Conservation (phyloP, 2,113 vertebrate species). For the Eulemur macaco region DNA sequence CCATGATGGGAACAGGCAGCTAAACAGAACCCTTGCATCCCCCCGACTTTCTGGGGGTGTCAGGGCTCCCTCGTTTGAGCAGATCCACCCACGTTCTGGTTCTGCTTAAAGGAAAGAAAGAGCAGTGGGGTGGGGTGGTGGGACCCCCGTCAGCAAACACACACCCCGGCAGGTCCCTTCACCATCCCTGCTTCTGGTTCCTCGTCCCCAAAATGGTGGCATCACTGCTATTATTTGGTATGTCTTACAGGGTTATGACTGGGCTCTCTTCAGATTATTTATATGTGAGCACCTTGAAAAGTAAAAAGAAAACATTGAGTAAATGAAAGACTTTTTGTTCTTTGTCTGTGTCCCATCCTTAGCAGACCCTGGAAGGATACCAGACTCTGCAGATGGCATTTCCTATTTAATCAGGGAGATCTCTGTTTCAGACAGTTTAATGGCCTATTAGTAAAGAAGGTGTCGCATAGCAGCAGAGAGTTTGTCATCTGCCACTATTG, state of each 20-base stretch:
- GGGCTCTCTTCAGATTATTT: background rate
- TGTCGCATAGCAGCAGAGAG: background rate
- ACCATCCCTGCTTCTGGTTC: accelerated
- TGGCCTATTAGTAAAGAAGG: conserved; percentile 40
- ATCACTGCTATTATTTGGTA: accelerated
- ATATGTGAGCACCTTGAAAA: background rate
- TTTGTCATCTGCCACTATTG: background rate
- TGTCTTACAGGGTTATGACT: accelerated
- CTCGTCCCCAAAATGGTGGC: background rate
- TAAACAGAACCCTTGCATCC: background rate
- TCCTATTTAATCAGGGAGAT: conserved; percentile 54
- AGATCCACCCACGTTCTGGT: background rate
- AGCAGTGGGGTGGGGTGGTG: no score
- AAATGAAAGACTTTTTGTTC: background rate
- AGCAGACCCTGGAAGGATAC: background rate
- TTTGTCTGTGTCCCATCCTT: background rate
- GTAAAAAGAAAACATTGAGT: background rate
- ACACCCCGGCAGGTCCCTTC: accelerated
- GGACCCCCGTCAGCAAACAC: no score
- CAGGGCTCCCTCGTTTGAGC: background rate
- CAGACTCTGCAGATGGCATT: conserved; percentile 10
- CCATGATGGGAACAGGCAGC: background rate
- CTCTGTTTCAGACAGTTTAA: conserved; percentile 18
- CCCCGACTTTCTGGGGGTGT: background rate
- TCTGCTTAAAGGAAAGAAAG: background rate